Evolutionary conservation across 2,797 vertebrate genomes (phyloP), one percentile per base, ranked within the genome.

Genomic region (Bucorvus abyssinicus): DNA sequence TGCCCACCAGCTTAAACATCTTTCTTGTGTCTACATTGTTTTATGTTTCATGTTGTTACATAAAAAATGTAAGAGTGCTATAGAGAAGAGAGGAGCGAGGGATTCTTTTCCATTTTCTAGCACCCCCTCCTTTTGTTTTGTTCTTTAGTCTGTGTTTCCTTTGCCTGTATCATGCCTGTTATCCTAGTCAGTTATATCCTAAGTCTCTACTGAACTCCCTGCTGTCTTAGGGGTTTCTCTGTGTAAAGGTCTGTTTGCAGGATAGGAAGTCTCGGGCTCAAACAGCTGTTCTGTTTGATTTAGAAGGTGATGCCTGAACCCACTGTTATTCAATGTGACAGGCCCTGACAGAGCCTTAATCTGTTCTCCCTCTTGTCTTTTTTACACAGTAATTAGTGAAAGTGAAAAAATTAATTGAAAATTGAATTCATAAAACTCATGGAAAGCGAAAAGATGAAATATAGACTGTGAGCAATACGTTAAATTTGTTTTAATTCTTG

Each of bases 361-460:
- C 71, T 73, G 45, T 69, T 95, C 80, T 8, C 4, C 9, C 52
- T 77, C 60, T 78, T 75, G 20, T 89, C 45, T 87, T 93, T 91
- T 94, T 83, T 40, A 40, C 36, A 63, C 13, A 42, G 53, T 57
- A 68, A 91, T 86, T 44, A 74, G 29, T 76, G 55, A 80, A 89
- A 93, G 12, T 65, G 22, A 85, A 89, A 94, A 90, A 81, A 7
- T 10, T 65, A 89, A 70, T 85, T 68, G 61, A 91, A 94, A 94
- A 60, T 22, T n/a, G 16, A 59, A 13, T 45, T 81, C 52, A 59
- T 63, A 82, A 82, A 84, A 76, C 24, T 65, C 7, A 63, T 0
- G 0, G 26, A 73, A 96, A 69, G 36, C n/a, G 30, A 13, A 8
- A 36, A 67, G 38, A 90, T 60, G 12, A 90, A 93, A 60, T 73